These are phyloP conservation scores for Thumatha senex DNA, from an alignment of 2,888 invertebrate genomes.

Conservation along the genomic window DNA sequence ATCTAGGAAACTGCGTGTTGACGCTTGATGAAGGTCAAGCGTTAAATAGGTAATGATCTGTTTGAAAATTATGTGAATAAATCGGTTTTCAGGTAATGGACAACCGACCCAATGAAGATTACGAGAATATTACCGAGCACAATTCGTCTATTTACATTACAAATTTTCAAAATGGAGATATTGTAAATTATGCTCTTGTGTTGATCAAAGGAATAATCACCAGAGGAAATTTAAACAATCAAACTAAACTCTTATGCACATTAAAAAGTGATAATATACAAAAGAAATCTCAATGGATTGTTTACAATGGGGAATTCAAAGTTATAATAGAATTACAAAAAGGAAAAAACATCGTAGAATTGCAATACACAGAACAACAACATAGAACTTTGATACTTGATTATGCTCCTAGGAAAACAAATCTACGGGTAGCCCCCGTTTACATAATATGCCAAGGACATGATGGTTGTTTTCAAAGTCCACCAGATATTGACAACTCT, in stretches of 20 bases:
- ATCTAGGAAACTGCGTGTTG: constrained; percentile 44
- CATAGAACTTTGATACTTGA: constrained; percentile 74
- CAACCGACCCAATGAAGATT: constrained; percentile 70
- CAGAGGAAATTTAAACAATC: constrained; percentile 66
- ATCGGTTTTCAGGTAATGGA: constrained; percentile 78
- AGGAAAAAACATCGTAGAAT: constrained; percentile 85
- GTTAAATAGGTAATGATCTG: constrained; percentile 25
- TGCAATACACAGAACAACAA: constrained; percentile 81
- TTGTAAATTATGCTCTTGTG: constrained; percentile 83
- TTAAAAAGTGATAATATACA: constrained; percentile 62
- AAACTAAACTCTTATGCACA: constrained; percentile 70
- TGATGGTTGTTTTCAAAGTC: constrained; percentile 90
- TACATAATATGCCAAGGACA: constrained; percentile 93
- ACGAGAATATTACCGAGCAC: constrained; percentile 61
- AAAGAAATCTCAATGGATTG: constrained; percentile 82
- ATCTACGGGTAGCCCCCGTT: constrained; percentile 88
- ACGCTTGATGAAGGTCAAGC: constrained; percentile 48
- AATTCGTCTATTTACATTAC: constrained; percentile 76
- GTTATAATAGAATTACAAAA: constrained; percentile 84
- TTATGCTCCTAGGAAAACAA: constrained; percentile 83
- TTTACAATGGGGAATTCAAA: constrained; percentile 88
- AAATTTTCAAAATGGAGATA: constrained; percentile 85
- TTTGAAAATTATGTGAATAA: constrained; percentile 40
- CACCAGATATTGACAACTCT: constrained; percentile 84
- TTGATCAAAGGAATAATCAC: constrained; percentile 84